phyloP scores from a whole-genome alignment of 2,113 vertebrate species.

The Gracilinanus agilis region DNA sequence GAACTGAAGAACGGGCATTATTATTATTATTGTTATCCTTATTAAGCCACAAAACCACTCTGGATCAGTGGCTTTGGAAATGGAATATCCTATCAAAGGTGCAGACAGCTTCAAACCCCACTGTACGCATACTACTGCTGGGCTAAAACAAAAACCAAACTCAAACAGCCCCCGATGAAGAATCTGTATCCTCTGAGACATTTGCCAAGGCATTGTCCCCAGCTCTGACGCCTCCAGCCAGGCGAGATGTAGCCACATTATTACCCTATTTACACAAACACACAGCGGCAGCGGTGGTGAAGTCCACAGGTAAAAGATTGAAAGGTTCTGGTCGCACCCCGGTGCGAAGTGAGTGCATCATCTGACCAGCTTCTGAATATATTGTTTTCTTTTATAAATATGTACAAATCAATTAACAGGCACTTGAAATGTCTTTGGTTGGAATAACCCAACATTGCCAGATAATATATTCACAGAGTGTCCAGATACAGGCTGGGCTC shows the following conservation, averaged over 20 bases:
- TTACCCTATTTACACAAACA: neutral
- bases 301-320: constrained; percentile 72
- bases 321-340: constrained; percentile 66
- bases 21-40: constrained; percentile 48
- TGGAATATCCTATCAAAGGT: constrained; percentile 82
- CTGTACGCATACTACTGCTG: constrained; percentile 66
- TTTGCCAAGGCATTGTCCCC: constrained; percentile 75
- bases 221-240: constrained; percentile 58
- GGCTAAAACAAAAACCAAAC: constrained; percentile 71
- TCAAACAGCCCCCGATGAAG: constrained; percentile 31
- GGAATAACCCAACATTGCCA: constrained; percentile 98
- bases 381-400: constrained; percentile 91
- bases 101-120: constrained; percentile 80
- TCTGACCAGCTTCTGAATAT: constrained; percentile 85
- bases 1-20: constrained; percentile 76
- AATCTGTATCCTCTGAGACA: constrained; percentile 58
- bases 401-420: constrained; percentile 99
- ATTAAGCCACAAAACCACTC: constrained; percentile 81
- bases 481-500: constrained; percentile 89
- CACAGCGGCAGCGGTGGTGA: neutral
- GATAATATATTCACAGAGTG: constrained; percentile 92
- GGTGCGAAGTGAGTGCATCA: constrained; percentile 84
- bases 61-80: constrained; percentile 82
- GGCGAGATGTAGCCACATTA: neutral
- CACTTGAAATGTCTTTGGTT: constrained; percentile 99